Base-by-base conservation (phyloP, 2,888 invertebrate genomes). In the Lasioglossum pauxillum region DNA sequence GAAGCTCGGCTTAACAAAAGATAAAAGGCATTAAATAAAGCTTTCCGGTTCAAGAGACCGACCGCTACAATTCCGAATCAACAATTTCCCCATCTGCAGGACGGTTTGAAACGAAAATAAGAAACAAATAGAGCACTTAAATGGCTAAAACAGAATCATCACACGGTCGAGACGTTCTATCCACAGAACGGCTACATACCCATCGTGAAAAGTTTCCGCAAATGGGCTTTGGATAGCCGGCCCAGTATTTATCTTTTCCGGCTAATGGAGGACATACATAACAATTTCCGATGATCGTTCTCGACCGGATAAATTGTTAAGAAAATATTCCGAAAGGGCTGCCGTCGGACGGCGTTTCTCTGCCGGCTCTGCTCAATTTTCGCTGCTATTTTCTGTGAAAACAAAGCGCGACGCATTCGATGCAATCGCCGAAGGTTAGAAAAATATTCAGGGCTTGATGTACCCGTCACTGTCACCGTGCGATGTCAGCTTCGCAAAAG, bases 311-410 rank as follows among this genome's bases (percentile, higher is more conserved):
- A 82, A 90, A 90, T 87, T 90, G 89, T 88, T 90, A 84, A 90
- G 90, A 90, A 90, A 91, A 90, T 89, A 89, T 76, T 73, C 76
- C 74, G 80, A 69, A 83, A 82, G 80, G 76, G 69, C 64, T 23
- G 38, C n/a, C 78, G 80, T n/a, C 31, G 23, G n/a, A 41, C 60
- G 31, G 77, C 81, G 84, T 78, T 87, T 27, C 86, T 82, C 89
- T 64, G 78, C 8, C 75, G 82, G 64, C 74, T 83, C 73, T 81
- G 87, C 75, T 83, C 90, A 90, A 91, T 91, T 91, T 89, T 84
- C 89, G 79, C 89, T 73, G 71, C 73, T 91, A 89, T 91, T 91
- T 91, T 91, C 90, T 89, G 74, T 91, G 78, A 88, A 90, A 91
- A 89, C 90, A 91, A 78, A 84, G 71, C 86, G 79, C 75, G 82